Conservation (phyloP, 2,888 invertebrate genomes). For the Tupiocoris notatus region DNA sequence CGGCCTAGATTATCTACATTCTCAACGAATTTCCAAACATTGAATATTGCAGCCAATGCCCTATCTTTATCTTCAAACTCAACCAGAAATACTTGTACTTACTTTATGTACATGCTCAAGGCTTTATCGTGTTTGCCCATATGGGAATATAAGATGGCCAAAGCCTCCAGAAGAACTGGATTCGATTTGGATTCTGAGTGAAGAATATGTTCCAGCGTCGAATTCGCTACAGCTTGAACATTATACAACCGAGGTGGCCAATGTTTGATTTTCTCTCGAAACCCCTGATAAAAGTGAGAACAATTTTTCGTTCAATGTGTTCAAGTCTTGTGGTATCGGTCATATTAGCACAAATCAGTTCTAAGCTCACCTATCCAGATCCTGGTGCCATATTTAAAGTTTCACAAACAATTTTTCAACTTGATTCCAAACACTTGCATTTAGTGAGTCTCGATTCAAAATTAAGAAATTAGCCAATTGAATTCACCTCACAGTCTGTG, state of each 20-base stretch:
- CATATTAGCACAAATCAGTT: too few species aligned
- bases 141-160: conserved; percentile 85
- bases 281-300: conserved; percentile 60
- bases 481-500: conserved; percentile 66
- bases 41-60: too few species aligned
- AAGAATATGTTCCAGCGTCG: conserved; percentile 69
- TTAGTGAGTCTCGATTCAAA: neutral
- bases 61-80: too few species aligned
- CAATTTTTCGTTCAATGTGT: too few species aligned
- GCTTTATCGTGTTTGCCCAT: conserved; percentile 89
- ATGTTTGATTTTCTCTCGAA: conserved; percentile 78
- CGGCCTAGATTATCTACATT: too few species aligned
- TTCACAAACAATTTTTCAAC: neutral
- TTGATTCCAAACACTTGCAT: neutral
- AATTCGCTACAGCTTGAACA: conserved; percentile 79
- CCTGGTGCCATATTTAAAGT: too few species aligned
- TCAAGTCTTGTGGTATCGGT: too few species aligned
- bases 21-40: too few species aligned
- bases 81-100: too few species aligned
- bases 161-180: conserved; percentile 76
- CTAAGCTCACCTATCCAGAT: too few species aligned
- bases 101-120: conserved; percentile 83
- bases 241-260: conserved; percentile 85
- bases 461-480: too few species aligned
- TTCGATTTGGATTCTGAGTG: conserved; percentile 61